Percentiles rank a stretch among this genome's conserved stretches.
Conservation (phyloP, 1,140 invertebrate species). For the Zaprionus capensis region DNA sequence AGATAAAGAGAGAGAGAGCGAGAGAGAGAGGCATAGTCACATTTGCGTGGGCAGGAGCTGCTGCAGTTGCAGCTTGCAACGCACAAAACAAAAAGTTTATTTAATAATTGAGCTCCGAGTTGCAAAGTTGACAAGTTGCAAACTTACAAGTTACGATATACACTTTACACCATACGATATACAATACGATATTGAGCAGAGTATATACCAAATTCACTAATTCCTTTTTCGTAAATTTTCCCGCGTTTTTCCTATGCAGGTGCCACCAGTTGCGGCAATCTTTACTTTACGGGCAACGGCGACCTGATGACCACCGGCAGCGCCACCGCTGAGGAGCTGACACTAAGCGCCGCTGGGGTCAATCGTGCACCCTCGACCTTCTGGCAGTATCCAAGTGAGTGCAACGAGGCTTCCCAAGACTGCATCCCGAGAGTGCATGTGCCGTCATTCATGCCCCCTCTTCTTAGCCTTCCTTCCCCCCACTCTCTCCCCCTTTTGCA, state of each 20-base stretch:
- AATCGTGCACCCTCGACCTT: slow-evolving; percentile 86
- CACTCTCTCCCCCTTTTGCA: not conserved
- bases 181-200: not conserved
- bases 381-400: slow-evolving; percentile 90
- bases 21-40: slow-evolving; percentile 6
- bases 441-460: not conserved
- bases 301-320: slow-evolving; percentile 79
- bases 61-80: slow-evolving; percentile 23
- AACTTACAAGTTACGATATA: not conserved
- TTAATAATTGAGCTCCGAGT: slow-evolving; percentile 58
- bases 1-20: slow-evolving; percentile 3
- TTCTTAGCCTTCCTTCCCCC: not conserved
- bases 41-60: slow-evolving; percentile 24
- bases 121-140: slow-evolving; percentile 39
- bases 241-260: slow-evolving; percentile 46
- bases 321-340: slow-evolving; percentile 76
- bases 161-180: not conserved
- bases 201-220: not conserved
- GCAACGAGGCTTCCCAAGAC: not conserved
- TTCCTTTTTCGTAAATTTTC: not conserved
- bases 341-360: slow-evolving; percentile 66
- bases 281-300: slow-evolving; percentile 80
- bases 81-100: slow-evolving; percentile 60
- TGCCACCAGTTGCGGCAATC: slow-evolving; percentile 78
- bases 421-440: not conserved